Percentiles rank a stretch among this genome's conserved stretches.
Conservation (phyloP, 1,140 invertebrate genomes). For the Chymomyza costata region DNA sequence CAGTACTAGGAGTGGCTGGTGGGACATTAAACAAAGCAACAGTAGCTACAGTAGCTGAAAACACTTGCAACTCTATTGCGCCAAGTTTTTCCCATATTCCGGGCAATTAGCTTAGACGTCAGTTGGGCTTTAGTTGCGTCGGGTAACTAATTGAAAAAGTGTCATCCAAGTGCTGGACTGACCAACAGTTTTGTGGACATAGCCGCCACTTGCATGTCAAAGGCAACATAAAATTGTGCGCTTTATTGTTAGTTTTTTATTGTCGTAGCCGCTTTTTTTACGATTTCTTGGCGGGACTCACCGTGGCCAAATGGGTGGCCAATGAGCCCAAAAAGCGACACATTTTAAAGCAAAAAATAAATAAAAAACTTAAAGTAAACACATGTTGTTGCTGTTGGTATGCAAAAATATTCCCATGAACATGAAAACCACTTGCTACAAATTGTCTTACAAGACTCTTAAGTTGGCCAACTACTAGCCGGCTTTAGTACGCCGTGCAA, state of each 20-base stretch:
- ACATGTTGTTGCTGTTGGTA: slow-evolving; percentile 42
- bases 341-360: slow-evolving; percentile 22
- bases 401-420: slow-evolving; percentile 71
- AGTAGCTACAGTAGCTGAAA: slow-evolving; percentile 6
- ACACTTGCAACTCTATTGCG: slow-evolving; percentile 28
- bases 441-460: slow-evolving; percentile 62
- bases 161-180: slow-evolving; percentile 58
- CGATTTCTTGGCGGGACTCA: background rate
- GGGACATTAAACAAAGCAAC: no score
- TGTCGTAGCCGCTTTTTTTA: no score
- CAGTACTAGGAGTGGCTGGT: no score
- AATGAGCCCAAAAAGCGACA: slow-evolving; percentile 11
- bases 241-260: slow-evolving; percentile 34
- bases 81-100: slow-evolving; percentile 25
- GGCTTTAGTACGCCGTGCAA: slow-evolving; percentile 36
- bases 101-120: background rate
- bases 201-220: slow-evolving; percentile 43
- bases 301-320: slow-evolving; percentile 53
- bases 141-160: slow-evolving; percentile 66
- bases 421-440: slow-evolving; percentile 72
- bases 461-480: background rate
- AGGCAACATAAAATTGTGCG: slow-evolving; percentile 47
- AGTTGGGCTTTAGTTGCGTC: slow-evolving; percentile 7
- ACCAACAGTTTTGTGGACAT: slow-evolving; percentile 34
- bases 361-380: slow-evolving; percentile 30